A percentile compares a stretch with the other conserved stretches of the same genome.
Conservation (phyloP, 2,888 invertebrate genomes). For the Nebria brevicollis region DNA sequence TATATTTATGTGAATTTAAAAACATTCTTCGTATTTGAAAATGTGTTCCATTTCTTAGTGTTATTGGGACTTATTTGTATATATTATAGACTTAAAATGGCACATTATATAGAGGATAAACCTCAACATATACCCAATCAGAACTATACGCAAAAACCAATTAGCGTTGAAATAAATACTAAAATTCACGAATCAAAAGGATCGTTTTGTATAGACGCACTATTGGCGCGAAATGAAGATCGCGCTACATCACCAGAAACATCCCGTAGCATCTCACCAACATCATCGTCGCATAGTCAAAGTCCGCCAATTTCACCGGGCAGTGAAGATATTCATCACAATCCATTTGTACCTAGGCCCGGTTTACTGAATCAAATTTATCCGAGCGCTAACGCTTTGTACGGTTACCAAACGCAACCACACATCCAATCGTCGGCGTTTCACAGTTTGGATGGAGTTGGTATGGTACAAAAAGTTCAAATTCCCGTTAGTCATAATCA, state of each 20-base stretch:
- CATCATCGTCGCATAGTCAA: constrained; percentile 72
- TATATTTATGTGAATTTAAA: not conserved
- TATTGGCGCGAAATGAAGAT: constrained; percentile 70
- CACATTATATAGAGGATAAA: constrained; percentile 42
- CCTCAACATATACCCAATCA: constrained; percentile 24
- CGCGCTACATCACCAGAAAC: constrained; percentile 58
- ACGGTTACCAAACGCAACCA: constrained; percentile 65
- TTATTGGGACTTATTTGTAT: not conserved
- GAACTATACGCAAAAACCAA: constrained; percentile 51
- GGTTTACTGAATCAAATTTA: constrained; percentile 66
- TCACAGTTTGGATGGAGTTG: constrained; percentile 64
- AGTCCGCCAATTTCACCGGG: constrained; percentile 89
- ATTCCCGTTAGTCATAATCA: constrained; percentile 60
- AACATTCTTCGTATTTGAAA: not conserved
- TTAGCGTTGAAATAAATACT: constrained; percentile 60
- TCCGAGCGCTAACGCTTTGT: constrained; percentile 55
- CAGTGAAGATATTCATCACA: constrained; percentile 74
- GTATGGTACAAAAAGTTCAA: constrained; percentile 65
- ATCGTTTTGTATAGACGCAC: constrained; percentile 91
- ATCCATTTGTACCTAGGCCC: constrained; percentile 69
- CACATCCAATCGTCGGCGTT: constrained; percentile 68
- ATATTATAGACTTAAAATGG: constrained; percentile 19
- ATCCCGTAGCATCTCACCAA: constrained; percentile 60
- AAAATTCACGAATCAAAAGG: constrained; percentile 64
- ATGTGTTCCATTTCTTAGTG: not conserved